Conservation (phyloP, 2,888 invertebrate species). For the Drosophila ustulata region DNA sequence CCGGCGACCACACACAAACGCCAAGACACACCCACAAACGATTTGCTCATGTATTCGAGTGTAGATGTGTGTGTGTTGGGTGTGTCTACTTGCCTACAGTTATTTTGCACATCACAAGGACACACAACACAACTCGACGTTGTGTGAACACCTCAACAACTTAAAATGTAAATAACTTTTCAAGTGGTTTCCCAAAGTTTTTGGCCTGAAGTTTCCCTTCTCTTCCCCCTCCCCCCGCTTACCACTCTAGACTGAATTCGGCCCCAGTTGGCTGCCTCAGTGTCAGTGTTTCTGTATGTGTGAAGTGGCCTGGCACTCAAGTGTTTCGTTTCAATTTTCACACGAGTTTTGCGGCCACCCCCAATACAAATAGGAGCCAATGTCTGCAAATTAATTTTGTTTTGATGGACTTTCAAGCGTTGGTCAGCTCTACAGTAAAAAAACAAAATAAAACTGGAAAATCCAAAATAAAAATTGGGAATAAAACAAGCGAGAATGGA, state of each 20-base stretch:
- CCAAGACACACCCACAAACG: slow-evolving; percentile 35
- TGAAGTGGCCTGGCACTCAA: slow-evolving; percentile 71
- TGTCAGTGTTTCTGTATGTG: slow-evolving; percentile 50
- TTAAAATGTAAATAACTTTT: slow-evolving; percentile 80
- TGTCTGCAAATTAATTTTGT: slow-evolving; percentile 77
- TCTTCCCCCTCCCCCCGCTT: not conserved
- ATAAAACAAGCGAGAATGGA: slow-evolving; percentile 28
- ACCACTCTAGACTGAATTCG: not conserved
- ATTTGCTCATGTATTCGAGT: slow-evolving; percentile 24
- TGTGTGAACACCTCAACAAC: slow-evolving; percentile 81
- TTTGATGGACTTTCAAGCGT: slow-evolving; percentile 76
- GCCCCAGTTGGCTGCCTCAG: slow-evolving; percentile 38
- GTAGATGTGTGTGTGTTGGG: slow-evolving; percentile 35
- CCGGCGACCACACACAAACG: slow-evolving; percentile 65
- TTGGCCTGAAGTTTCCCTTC: slow-evolving; percentile 64
- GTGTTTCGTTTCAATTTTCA: slow-evolving; percentile 79
- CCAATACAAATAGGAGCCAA: slow-evolving; percentile 71
- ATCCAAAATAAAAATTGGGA: slow-evolving; percentile 11
- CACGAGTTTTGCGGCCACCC: slow-evolving; percentile 61
- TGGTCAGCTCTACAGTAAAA: slow-evolving; percentile 22
- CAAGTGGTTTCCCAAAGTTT: slow-evolving; percentile 80
- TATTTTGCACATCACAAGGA: slow-evolving; percentile 79
- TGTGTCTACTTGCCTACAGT: slow-evolving; percentile 66
- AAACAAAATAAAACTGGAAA: not conserved
- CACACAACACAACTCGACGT: slow-evolving; percentile 78